Evolutionary conservation across 2,113 vertebrate species (phyloP), one percentile per base, ranked within the genome.

Genomic region (Crotalus viridis): DNA sequence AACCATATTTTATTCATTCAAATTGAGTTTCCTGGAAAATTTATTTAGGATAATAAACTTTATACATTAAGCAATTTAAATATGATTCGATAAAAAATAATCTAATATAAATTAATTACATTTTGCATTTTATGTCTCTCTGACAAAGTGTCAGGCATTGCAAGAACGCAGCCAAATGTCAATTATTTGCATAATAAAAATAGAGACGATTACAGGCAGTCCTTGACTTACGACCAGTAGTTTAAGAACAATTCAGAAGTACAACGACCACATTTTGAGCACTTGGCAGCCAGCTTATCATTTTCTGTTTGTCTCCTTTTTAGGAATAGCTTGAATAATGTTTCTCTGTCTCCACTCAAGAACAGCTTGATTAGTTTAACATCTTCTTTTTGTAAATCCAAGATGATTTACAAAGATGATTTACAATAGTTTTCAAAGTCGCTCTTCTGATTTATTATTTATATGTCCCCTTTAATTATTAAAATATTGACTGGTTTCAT

Each of bases 71-170:
- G 61, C 87, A 94, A 86, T 94, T 59, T 88, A 90, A 91, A 89
- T 95, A 92, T 92, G 95, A 94, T 96, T 95, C 74, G 93, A 69
- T 94, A 94, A 1, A 48, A 22, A 94, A 88, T 92, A 81, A 86
- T 61, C 59, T 93, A 95, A 93, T 94, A 87, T 93, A 94, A 96
- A 96, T 96, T 95, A 96, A 94, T 94, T 93, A 87, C 94, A 91
- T 95, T 95, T 88, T 92, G 91, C 91, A 93, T 95, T 91, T 74
- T 95, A 95, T 95, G 94, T 85, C 93, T 91, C 91, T 91, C 52
- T 87, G 95, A 90, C 59, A 95, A 95, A 96, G 91, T 39, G 90
- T 88, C 24, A 90, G 85, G 90, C 91, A 95, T 54, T 0, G 0
- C 87, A 56, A 94, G 52, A 91, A 94, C 48, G 0, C 61, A 94